Evolutionary conservation across 2,113 vertebrate genomes (phyloP), one percentile per base, ranked within the genome.

Genomic region (Pedetes capensis): DNA sequence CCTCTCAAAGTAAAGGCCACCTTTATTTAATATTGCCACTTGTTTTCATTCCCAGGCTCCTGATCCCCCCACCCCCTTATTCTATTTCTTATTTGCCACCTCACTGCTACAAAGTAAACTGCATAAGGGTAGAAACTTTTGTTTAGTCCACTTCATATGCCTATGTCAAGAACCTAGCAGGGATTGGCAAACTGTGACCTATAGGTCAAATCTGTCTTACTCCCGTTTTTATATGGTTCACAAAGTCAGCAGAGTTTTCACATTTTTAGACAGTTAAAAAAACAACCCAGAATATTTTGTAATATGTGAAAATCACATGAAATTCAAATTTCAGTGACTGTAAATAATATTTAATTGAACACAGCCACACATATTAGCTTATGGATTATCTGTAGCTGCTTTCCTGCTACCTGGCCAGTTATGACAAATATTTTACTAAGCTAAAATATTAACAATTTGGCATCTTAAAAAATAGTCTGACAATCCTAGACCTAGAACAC

Each of bases 251-350:
- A 71, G 47, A 16, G 75, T 11, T 82, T 76, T 81, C 23, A 85
- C 6, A 86, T 87, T 93, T 95, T 59, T 9, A 93, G 83, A 91
- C n/a, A 32, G 44, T 29, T 63, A 79, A 76, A 81, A 71, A 61
- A 59, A n/a, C n/a, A n/a, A n/a, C n/a, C n/a, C n/a, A n/a, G 8
- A 47, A n/a, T 87, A 87, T 78, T 88, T 95, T 85, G 27, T 4
- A 86, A 76, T 29, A 64, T 14, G 8, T 75, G 59, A 75, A 96
- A 80, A 84, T 63, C 69, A 72, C 8, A 22, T 83, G 53, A 64
- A 87, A 87, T 78, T 83, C 63, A 96, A 88, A 84, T 79, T 63
- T 79, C n/a, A 84, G 57, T 79, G 25, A 72, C 55, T 42, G 8
- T n/a, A 86, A n/a, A n/a, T n/a, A n/a, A n/a, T 83, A 64, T 69